Evolutionary conservation across 1,140 invertebrate species (phyloP).

Genomic region (Ceratina australensis): DNA sequence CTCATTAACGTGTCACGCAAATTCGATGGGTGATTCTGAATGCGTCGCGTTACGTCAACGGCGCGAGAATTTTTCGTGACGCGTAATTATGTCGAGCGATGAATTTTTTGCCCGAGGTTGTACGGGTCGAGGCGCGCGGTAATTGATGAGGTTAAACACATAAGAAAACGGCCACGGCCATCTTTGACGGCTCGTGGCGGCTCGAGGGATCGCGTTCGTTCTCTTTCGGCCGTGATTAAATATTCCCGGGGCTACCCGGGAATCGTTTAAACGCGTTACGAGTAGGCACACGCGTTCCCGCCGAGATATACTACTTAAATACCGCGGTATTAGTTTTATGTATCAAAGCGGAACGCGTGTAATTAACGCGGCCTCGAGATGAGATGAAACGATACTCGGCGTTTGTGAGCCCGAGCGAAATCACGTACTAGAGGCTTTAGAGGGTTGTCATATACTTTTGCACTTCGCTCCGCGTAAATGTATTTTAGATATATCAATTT

Average conservation of each 20-base stretch:
- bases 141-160: slow-evolving; percentile 8
- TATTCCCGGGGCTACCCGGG: not conserved
- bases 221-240: not conserved
- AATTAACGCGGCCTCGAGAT: not conserved
- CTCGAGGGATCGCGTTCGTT: too few relatives aligned
- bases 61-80: not conserved
- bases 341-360: not conserved
- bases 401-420: not conserved
- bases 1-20: slow-evolving; percentile 35
- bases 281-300: not conserved
- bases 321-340: not conserved
- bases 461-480: too few relatives aligned
- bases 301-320: not conserved
- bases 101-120: not conserved
- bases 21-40: not conserved
- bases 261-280: not conserved
- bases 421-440: not conserved
- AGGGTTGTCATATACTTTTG: not conserved
- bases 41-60: slow-evolving; percentile 16
- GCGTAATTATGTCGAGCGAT: slow-evolving; percentile 26
- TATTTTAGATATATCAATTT: too few relatives aligned
- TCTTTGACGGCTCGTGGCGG: too few relatives aligned
- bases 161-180: not conserved
- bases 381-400: not conserved
- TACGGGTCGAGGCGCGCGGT: not conserved